Conservation (phyloP, 2,797 vertebrate species). For the Gobio occitaniae region DNA sequence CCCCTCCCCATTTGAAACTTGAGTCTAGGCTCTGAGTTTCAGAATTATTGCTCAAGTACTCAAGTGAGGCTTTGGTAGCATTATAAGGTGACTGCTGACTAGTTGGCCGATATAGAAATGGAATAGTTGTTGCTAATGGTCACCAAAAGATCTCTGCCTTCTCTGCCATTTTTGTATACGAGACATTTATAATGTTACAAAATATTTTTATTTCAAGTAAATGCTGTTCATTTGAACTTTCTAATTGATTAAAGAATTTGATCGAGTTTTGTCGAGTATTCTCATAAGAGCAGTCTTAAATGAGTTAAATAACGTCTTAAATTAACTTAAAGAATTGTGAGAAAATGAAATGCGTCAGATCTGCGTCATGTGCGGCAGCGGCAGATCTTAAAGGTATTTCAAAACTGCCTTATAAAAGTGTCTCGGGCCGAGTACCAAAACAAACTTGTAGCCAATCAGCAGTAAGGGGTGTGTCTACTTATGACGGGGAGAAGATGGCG, state of each 20-base stretch:
- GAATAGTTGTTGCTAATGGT: neutral
- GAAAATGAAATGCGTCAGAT: too few relatives aligned
- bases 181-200: neutral
- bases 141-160: neutral
- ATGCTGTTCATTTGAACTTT: neutral
- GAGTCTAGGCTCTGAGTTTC: slow-evolving; percentile 46
- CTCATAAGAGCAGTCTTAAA: too few relatives aligned
- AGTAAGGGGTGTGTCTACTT: too few relatives aligned
- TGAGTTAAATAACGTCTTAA: too few relatives aligned
- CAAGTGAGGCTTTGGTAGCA: neutral
- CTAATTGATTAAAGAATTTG: neutral
- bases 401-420: too few relatives aligned
- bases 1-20: slow-evolving; percentile 57
- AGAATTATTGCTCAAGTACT: slow-evolving; percentile 15
- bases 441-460: too few relatives aligned
- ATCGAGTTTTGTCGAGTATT: too few relatives aligned
- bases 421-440: too few relatives aligned
- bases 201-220: neutral
- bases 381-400: too few relatives aligned
- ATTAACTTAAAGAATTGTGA: too few relatives aligned
- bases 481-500: too few relatives aligned
- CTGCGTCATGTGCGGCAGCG: too few relatives aligned
- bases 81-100: neutral
- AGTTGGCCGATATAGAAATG: neutral
- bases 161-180: neutral